phyloP scores from a whole-genome alignment of 2,113 vertebrate genomes.

The Neolamprologus toae region DNA sequence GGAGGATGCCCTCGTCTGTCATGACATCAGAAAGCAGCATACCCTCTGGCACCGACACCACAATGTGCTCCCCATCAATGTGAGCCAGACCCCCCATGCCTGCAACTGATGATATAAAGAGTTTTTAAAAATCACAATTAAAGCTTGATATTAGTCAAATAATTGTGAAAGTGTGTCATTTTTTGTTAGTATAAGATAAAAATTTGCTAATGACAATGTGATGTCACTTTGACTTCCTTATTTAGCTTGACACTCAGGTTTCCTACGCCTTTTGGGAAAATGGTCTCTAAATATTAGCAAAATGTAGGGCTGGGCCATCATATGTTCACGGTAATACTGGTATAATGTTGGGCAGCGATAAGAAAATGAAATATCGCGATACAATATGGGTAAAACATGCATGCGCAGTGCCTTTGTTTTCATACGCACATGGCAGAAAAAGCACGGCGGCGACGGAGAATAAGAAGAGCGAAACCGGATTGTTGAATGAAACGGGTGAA shows the following conservation, averaged over 20 bases:
- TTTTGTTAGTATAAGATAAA: not conserved
- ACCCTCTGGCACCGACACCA: conserved; percentile 94
- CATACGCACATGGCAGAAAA: too few species aligned
- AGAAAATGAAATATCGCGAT: too few species aligned
- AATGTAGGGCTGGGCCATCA: too few species aligned
- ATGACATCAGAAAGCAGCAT: conserved; percentile 95
- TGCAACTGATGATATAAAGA: conserved; percentile 71
- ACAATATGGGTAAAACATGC: too few species aligned
- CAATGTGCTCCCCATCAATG: conserved; percentile 96
- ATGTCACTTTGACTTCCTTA: not conserved
- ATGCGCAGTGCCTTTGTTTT: too few species aligned
- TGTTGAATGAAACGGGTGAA: too few species aligned
- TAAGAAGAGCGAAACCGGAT: too few species aligned
- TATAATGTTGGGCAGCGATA: too few species aligned
- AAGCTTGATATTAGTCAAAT: not conserved
- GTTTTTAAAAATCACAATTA: not conserved
- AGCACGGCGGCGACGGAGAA: too few species aligned
- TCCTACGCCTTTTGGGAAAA: not conserved
- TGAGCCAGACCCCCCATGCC: conserved; percentile 97
- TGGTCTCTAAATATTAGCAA: too few species aligned
- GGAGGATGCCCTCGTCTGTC: conserved; percentile 89
- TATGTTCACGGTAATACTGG: too few species aligned
- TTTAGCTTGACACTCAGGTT: not conserved
- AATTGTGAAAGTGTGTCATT: not conserved
- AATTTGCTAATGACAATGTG: not conserved